A percentile compares a stretch with the other conserved stretches of the same genome.
Evolutionary conservation across 2,888 invertebrate genomes (phyloP).

Genomic region (Smittia sp.): DNA sequence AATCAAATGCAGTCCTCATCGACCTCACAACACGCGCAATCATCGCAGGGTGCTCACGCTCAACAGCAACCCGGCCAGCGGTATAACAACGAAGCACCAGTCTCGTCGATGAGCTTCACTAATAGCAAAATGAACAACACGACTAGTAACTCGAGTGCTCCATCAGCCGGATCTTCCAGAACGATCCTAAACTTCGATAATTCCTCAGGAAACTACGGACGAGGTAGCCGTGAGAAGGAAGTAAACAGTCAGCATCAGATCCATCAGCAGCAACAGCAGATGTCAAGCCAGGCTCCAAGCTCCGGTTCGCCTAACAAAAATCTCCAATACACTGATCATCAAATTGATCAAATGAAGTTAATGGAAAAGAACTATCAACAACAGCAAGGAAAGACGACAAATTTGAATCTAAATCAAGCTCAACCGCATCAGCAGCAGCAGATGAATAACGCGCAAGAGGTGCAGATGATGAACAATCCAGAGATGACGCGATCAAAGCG

Average conservation of each 20-base stretch:
- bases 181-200: constrained; percentile 35
- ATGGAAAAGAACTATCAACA: constrained; percentile 42
- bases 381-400: constrained; percentile 47
- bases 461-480: constrained; percentile 43
- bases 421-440: constrained; percentile 49
- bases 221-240: constrained; percentile 33
- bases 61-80: not conserved
- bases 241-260: constrained; percentile 44
- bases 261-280: constrained; percentile 39
- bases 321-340: constrained; percentile 34
- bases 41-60: not conserved
- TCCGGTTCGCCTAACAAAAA: constrained; percentile 33
- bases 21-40: not conserved
- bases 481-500: constrained; percentile 60
- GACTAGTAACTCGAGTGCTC: not conserved
- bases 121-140: constrained; percentile 43
- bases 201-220: constrained; percentile 32
- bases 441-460: constrained; percentile 42
- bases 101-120: constrained; percentile 44
- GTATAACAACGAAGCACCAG: constrained; percentile 42
- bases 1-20: constrained; percentile 33
- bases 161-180: not conserved
- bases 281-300: not conserved
- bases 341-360: constrained; percentile 37
- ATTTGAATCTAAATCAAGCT: constrained; percentile 45